Percentiles rank a stretch among this genome's conserved stretches.
phyloP scores from a whole-genome alignment of 30 jellyfish, hydroid and myxozoan genomes.

The Rhopilema esculentum region DNA sequence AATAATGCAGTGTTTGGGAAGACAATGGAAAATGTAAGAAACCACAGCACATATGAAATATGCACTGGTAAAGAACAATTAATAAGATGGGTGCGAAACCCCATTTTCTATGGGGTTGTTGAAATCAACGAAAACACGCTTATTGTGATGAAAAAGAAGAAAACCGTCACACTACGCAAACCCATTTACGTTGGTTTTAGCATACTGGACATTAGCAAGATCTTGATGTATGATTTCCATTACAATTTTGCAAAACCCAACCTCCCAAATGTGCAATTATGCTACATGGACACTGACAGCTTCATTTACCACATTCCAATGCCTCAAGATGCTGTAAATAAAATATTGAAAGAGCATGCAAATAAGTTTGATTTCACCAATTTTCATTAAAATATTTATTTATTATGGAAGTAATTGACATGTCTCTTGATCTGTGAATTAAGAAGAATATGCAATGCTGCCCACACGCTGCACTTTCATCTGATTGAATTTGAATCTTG shows the following conservation, averaged over 20 bases:
- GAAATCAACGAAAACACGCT: too few relatives aligned
- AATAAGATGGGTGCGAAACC: constrained; percentile 32
- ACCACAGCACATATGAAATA: constrained; percentile 37
- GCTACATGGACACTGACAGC: constrained; percentile 77
- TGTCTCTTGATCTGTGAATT: too few relatives aligned
- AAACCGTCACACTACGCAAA: constrained; percentile 21
- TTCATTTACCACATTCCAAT: constrained; percentile 55
- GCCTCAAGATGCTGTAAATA: constrained; percentile 65
- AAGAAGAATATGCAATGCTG: too few relatives aligned
- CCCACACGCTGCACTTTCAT: too few relatives aligned
- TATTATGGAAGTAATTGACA: too few relatives aligned
- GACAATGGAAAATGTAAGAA: constrained; percentile 73
- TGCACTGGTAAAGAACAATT: constrained; percentile 9
- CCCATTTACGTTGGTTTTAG: constrained; percentile 70
- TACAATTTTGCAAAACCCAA: constrained; percentile 56
- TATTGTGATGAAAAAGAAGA: constrained; percentile 48
- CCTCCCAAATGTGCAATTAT: constrained; percentile 39
- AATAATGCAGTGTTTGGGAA: constrained; percentile 72
- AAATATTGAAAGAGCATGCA: constrained; percentile 21
- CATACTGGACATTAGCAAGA: constrained; percentile 69
- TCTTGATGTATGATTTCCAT: constrained; percentile 76
- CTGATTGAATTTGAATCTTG: too few relatives aligned
- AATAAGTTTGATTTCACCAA: constrained; percentile 38
- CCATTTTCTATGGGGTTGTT: constrained; percentile 23
- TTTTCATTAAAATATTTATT: too few relatives aligned